A percentile compares a stretch with the other conserved stretches of the same genome.
Conservation (phyloP, 2,113 vertebrate genomes). For the Bubo scandiacus region DNA sequence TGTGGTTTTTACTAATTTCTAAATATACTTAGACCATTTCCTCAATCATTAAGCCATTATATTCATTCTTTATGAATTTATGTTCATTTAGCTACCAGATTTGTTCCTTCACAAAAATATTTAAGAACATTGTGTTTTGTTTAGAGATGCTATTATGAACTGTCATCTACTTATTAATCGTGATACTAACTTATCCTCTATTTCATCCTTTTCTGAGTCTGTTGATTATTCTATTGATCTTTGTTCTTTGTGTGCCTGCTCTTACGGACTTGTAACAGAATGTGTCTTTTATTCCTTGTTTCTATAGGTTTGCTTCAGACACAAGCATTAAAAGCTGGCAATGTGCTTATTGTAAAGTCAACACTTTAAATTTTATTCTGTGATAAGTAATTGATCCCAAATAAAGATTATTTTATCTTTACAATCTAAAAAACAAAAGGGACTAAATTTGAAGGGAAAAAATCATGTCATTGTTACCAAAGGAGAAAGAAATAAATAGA, state of each 20-base stretch:
- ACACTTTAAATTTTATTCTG: not conserved
- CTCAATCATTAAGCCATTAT: not conserved
- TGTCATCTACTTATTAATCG: conserved; percentile 19
- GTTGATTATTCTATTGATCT: conserved; percentile 44
- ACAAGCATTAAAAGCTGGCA: not conserved
- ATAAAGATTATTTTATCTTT: not conserved
- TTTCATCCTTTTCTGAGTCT: conserved; percentile 38
- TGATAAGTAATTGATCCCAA: not conserved
- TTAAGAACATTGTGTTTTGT: not conserved
- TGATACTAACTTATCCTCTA: not conserved
- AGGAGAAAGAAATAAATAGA: not conserved
- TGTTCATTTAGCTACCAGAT: not conserved
- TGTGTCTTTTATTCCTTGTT: not conserved
- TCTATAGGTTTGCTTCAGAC: not conserved
- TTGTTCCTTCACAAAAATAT: not conserved
- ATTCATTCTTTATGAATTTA: not conserved
- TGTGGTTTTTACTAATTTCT: not conserved
- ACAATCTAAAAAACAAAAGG: not conserved
- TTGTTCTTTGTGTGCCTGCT: conserved; percentile 23
- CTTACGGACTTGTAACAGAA: conserved; percentile 25
- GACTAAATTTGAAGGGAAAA: not conserved
- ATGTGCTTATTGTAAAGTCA: not conserved
- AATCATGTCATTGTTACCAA: not conserved
- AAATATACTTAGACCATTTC: not conserved
- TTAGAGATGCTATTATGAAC: not conserved